phyloP scores from a whole-genome alignment of 2,888 invertebrate genomes.

The Augiades crinisus region DNA sequence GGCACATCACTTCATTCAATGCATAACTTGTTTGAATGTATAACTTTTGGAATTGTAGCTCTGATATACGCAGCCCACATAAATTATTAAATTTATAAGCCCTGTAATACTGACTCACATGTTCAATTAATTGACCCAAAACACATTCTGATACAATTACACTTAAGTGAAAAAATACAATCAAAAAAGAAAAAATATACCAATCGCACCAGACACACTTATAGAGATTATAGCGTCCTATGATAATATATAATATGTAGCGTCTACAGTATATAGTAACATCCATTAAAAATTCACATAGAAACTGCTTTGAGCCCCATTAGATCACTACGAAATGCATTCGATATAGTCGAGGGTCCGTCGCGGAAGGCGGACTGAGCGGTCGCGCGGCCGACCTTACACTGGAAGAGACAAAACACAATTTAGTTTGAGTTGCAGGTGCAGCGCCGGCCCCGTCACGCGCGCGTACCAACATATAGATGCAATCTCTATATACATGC shows the following conservation, averaged over 20 bases:
- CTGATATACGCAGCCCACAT: conserved; percentile 16
- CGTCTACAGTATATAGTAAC: conserved; percentile 46
- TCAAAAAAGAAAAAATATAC: conserved; percentile 38
- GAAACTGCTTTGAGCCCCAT: conserved; percentile 75
- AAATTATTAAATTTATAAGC: conserved; percentile 41
- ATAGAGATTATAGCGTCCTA: conserved; percentile 56
- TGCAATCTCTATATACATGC: conserved; percentile 7
- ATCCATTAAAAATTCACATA: conserved; percentile 72
- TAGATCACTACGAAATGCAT: conserved; percentile 62
- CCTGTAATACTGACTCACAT: conserved; percentile 78
- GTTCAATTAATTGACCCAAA: conserved; percentile 59
- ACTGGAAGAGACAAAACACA: conserved; percentile 56
- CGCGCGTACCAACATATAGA: conserved; percentile 1
- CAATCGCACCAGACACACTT: conserved; percentile 33
- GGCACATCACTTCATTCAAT: background rate
- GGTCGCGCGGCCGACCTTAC: conserved; percentile 44
- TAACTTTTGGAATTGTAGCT: conserved; percentile 24
- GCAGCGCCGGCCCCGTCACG: background rate
- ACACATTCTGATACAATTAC: conserved; percentile 33
- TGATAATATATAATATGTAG: conserved; percentile 35
- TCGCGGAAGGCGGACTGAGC: conserved; percentile 33
- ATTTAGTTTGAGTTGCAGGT: conserved; percentile 11
- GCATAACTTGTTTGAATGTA: conserved; percentile 15
- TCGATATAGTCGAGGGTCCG: conserved; percentile 40
- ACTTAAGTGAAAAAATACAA: conserved; percentile 48